A percentile compares a stretch with the other conserved stretches of the same genome.
Evolutionary conservation across 1,140 invertebrate genomes (phyloP).

Genomic region (Drosophila aff.): DNA sequence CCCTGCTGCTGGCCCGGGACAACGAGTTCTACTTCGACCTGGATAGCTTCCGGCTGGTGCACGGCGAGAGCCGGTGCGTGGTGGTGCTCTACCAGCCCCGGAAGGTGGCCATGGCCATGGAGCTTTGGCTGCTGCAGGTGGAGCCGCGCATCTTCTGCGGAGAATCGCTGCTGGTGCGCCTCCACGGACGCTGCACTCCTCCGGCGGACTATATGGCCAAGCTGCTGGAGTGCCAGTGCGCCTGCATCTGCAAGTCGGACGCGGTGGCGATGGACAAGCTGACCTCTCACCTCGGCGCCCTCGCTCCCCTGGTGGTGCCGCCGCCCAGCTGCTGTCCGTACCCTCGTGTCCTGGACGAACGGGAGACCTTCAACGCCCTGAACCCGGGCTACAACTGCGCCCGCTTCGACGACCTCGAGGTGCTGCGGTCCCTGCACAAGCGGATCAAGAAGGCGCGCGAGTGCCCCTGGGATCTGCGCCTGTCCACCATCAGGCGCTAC

Average conservation of each 20-base stretch:
- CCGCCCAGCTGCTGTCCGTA: conserved; percentile 68
- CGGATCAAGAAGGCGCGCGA: conserved; percentile 61
- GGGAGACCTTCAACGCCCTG: conserved; percentile 63
- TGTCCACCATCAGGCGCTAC: conserved; percentile 50
- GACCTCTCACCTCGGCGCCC: conserved; percentile 29
- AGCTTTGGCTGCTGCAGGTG: conserved; percentile 65
- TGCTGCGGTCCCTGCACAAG: conserved; percentile 49
- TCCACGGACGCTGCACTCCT: conserved; percentile 61
- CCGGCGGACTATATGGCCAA: conserved; percentile 61
- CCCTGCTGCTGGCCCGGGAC: conserved; percentile 59
- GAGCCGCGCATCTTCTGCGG: conserved; percentile 65
- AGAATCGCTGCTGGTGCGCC: conserved; percentile 55
- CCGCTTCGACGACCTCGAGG: conserved; percentile 73
- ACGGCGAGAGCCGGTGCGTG: conserved; percentile 41
- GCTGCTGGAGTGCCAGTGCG: conserved; percentile 37
- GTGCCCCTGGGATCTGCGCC: conserved; percentile 46
- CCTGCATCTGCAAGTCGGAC: conserved; percentile 52
- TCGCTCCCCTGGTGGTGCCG: conserved; percentile 51
- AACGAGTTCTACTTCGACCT: conserved; percentile 70
- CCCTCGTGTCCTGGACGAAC: conserved; percentile 59
- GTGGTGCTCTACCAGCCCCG: conserved; percentile 70
- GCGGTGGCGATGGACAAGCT: conserved; percentile 28
- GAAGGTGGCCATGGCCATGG: conserved; percentile 54
- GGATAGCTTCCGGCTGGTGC: conserved; percentile 53
- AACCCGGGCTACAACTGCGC: conserved; percentile 70